Conservation (phyloP, 2,797 vertebrate genomes). For the Spheniscus humboldti region DNA sequence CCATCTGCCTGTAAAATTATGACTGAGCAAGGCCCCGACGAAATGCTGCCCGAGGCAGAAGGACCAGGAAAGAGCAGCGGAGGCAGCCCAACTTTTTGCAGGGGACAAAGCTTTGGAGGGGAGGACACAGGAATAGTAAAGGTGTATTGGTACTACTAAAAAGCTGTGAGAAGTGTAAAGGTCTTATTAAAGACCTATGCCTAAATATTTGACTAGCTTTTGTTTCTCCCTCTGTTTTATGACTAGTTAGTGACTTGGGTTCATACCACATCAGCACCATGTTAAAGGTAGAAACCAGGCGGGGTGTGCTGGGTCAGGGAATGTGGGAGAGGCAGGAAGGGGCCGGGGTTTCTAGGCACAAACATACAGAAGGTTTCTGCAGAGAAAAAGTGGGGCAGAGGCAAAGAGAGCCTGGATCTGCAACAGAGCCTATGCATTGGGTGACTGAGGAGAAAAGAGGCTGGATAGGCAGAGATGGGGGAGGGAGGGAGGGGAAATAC, state of each 20-base stretch:
- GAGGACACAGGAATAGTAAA: background rate
- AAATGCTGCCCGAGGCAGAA: background rate
- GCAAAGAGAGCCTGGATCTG: background rate
- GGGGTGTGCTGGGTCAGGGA: background rate
- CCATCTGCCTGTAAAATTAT: accelerated
- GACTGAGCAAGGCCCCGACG: background rate
- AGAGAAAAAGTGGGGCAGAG: background rate
- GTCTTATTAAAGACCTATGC: background rate
- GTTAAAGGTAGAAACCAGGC: background rate
- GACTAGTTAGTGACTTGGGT: background rate
- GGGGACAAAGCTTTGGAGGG: background rate
- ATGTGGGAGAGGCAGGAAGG: background rate
- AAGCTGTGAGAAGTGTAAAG: background rate
- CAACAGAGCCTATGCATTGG: background rate
- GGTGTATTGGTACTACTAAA: background rate
- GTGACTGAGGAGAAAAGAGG: background rate
- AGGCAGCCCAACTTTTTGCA: background rate
- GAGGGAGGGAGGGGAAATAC: background rate
- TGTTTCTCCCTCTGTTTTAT: background rate
- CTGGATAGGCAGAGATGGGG: background rate
- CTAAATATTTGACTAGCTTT: background rate
- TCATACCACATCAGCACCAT: background rate
- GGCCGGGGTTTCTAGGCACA: background rate
- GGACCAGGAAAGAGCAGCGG: background rate
- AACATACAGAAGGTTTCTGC: background rate